phyloP scores from a whole-genome alignment of 2,888 invertebrate genomes.

The Meganola albula region DNA sequence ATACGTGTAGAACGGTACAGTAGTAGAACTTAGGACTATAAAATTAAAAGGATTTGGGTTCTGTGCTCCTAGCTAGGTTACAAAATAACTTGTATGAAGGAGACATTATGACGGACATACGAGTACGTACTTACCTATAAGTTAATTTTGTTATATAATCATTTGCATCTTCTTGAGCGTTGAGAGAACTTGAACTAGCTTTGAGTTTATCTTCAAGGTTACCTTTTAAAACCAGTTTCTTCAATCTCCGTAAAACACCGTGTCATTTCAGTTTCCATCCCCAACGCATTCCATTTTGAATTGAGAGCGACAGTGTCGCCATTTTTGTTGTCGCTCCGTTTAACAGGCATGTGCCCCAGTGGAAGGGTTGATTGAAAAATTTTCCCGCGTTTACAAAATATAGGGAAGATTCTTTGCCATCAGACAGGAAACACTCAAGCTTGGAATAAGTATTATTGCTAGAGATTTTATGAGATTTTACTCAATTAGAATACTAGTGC shows the following conservation, averaged over 20 bases:
- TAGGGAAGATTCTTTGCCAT: conserved; percentile 13
- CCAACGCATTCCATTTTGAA: conserved; percentile 34
- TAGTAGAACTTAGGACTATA: no score
- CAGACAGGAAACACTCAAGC: background rate
- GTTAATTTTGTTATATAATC: no score
- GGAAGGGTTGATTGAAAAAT: conserved; percentile 34
- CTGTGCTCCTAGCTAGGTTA: no score
- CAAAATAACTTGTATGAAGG: no score
- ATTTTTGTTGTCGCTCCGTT: conserved; percentile 32
- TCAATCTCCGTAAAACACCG: conserved; percentile 18
- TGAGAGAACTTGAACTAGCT: no score
- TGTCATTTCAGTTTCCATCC: conserved; percentile 23
- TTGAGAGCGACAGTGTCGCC: conserved; percentile 33
- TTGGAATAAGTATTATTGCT: background rate
- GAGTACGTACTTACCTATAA: no score
- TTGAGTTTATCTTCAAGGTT: no score
- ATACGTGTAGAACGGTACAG: no score
- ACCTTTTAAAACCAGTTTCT: conserved; percentile 9
- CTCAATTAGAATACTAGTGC: no score
- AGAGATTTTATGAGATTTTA: background rate
- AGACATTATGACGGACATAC: no score
- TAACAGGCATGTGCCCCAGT: conserved; percentile 24
- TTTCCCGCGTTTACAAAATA: conserved; percentile 27
- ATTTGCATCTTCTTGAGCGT: no score
- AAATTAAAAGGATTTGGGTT: no score